Conservation (phyloP, 2,888 invertebrate species). For the Pollenia angustigena region DNA sequence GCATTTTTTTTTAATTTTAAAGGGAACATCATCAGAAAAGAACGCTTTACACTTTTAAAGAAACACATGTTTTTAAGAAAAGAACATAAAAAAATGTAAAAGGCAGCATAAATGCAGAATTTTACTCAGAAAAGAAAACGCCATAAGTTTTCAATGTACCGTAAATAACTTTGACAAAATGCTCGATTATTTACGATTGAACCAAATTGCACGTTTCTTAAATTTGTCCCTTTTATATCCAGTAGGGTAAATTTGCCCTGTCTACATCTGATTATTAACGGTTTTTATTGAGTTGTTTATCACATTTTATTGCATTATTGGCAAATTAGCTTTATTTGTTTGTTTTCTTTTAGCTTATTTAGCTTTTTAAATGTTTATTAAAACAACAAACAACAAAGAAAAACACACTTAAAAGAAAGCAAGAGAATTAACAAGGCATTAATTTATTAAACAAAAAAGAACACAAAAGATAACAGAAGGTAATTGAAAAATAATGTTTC, state of each 20-base stretch:
- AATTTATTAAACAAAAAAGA: slow-evolving; percentile 4
- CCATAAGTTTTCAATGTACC: no score
- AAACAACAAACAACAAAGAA: not conserved
- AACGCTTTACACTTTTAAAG: no score
- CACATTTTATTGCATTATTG: not conserved
- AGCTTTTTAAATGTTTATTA: not conserved
- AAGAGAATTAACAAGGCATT: slow-evolving; percentile 17
- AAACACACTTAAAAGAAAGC: not conserved
- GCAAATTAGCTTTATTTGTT: slow-evolving; percentile 6
- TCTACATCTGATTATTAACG: not conserved
- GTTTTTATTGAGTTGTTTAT: not conserved
- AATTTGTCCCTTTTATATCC: no score
- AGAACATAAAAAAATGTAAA: no score
- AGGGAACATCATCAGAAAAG: no score
- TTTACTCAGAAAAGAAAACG: no score
- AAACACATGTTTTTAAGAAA: no score
- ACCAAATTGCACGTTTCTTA: no score
- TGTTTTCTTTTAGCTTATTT: not conserved
- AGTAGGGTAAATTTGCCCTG: not conserved
- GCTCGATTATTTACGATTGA: no score
- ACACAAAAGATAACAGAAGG: not conserved
- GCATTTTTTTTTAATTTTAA: no score
- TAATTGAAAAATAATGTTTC: slow-evolving; percentile 23
- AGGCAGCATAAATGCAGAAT: no score
- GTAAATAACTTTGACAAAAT: no score